Base-by-base conservation (phyloP, 2,113 vertebrate genomes). In the Saccopteryx bilineata region DNA sequence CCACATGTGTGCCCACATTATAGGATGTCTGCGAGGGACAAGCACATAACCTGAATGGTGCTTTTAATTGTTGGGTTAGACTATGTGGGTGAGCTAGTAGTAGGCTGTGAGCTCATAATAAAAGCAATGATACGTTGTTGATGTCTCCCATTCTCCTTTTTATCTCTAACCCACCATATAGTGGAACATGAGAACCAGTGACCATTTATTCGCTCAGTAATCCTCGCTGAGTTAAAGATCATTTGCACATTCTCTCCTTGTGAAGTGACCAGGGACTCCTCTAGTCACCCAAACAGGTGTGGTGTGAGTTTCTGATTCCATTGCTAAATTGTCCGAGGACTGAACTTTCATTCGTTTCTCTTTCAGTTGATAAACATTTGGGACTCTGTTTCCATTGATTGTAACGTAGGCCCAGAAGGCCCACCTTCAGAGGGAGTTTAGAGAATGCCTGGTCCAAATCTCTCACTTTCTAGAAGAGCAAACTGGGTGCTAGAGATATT, bases 101-200 rank as follows among this genome's bases (percentile, higher is more conserved):
- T 11, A 79, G 28, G 50, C 85, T 56, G 9, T 74, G 78, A 87
- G 19, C n/a, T 84, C 48, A 80, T 78, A 31, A 87, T 61, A 86
- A 66, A 74, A 54, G 23, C 58, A 68, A 46, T 65, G 21, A 18
- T 31, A 66, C 26, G 9, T 28, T 82, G 72, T 63, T n/a, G 21
- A 91, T 50, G 26, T 11, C 13, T 39, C n/a, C 15, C 13, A n/a
- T 1, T n/a, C 63, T 23, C 26, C 11, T 8, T 8, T 87, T 78
- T n/a, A 9, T 86, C 68, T 93, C 60, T 85, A 86, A 46, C 39
- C 46, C 23, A 2, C 39, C 26, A 2, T 24, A 24, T 39, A 12
- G 26, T 23, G 17, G n/a, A 31, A 46, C 8, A 1, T 24, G 28
- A 61, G 56, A 39, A 12, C 28, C 12, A 24, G 5, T 9, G 60